phyloP scores from a whole-genome alignment of 2,797 vertebrate genomes.

The Florisuga fusca region DNA sequence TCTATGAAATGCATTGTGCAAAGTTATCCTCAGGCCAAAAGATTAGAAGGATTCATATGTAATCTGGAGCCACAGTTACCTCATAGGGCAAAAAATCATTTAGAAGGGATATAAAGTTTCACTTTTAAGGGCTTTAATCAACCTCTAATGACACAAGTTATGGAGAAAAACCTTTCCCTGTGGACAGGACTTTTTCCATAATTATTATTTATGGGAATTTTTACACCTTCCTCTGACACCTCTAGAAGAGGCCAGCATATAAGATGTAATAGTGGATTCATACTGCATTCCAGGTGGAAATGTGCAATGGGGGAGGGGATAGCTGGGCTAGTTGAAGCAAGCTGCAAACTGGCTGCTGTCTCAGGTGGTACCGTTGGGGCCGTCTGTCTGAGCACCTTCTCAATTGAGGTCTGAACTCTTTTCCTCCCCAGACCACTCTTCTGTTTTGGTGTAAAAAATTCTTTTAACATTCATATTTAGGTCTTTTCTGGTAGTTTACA shows the following conservation, averaged over 20 bases:
- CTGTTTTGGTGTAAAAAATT: not conserved
- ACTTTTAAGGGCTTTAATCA: constrained; percentile 41
- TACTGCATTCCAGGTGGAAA: not conserved
- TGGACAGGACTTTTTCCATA: constrained; percentile 2
- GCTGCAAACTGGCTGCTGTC: not conserved
- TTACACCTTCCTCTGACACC: constrained; percentile 40
- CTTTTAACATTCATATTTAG: not conserved
- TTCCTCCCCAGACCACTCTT: not conserved
- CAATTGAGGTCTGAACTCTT: not conserved
- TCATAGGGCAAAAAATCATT: not conserved
- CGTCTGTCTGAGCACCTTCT: not conserved
- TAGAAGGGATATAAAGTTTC: constrained; percentile 26
- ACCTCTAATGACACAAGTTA: constrained; percentile 17
- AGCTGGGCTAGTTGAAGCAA: not conserved
- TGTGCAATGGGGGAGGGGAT: not conserved
- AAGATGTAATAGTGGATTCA: not conserved
- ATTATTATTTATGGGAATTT: constrained; percentile 55
- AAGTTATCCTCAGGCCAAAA: constrained; percentile 48
- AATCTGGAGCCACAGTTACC: constrained; percentile 19
- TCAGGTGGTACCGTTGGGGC: fast-evolving
- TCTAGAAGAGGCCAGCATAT: not conserved
- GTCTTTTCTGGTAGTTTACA: not conserved
- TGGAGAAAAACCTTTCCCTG: constrained; percentile 9
- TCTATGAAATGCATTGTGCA: constrained; percentile 24
- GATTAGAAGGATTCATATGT: constrained; percentile 38